A percentile compares a stretch with the other conserved stretches of the same genome.
These are phyloP conservation scores for Phoxinus dragarum DNA, from an alignment of 2,797 vertebrate genomes.

Conservation along the genomic window DNA sequence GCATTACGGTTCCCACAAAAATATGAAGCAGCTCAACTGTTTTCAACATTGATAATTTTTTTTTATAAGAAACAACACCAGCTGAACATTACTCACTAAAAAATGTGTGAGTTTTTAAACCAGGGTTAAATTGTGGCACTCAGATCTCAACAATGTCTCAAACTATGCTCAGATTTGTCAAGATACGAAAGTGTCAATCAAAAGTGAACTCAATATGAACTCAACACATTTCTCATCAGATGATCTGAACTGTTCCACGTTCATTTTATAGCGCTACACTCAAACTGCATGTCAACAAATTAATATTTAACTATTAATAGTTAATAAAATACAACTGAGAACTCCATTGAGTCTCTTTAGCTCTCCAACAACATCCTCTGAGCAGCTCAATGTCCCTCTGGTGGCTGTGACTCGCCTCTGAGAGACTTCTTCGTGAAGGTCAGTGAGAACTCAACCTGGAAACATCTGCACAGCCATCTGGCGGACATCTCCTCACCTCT, in stretches of 20 bases:
- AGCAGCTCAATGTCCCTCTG: neutral
- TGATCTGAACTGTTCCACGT: neutral
- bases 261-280: neutral
- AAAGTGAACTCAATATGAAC: neutral
- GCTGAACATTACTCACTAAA: neutral
- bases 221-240: neutral
- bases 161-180: neutral
- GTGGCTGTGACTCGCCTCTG: neutral
- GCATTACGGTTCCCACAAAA: no score
- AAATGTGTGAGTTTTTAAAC: no score
- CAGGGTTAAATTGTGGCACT: neutral
- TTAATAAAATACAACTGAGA: neutral
- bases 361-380: neutral
- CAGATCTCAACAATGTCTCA: neutral
- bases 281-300: neutral
- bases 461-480: slow-evolving; percentile 41
- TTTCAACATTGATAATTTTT: neutral
- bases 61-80: neutral
- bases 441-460: slow-evolving; percentile 37
- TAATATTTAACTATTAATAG: no score
- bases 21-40: neutral
- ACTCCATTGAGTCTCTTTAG: neutral
- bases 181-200: neutral
- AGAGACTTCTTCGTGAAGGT: slow-evolving; percentile 35
- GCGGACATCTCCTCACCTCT: neutral